These are phyloP conservation scores for Periphyllus acericola DNA, from an alignment of 2,888 invertebrate genomes.

Conservation along the genomic window DNA sequence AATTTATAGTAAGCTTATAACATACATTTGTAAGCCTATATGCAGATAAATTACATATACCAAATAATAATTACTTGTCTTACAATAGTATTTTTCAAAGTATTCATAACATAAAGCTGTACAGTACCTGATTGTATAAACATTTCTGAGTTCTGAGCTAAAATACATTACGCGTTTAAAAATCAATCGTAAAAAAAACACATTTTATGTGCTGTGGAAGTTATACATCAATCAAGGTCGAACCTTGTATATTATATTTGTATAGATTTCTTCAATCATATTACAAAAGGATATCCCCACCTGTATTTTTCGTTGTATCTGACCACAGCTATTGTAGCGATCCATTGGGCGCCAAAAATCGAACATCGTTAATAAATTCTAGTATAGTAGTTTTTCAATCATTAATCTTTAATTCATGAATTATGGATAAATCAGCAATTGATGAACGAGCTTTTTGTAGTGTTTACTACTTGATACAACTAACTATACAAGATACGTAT, in stretches of 20 bases:
- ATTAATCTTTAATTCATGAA: conserved; percentile 21
- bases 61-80: neutral
- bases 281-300: conserved; percentile 31
- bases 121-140: neutral
- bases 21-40: neutral
- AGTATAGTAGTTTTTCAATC: neutral
- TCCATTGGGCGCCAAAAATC: conserved; percentile 26
- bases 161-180: conserved; percentile 25
- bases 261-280: conserved; percentile 11
- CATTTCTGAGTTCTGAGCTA: neutral
- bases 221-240: conserved; percentile 49
- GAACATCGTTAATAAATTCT: neutral
- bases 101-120: neutral
- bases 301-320: neutral
- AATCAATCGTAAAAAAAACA: conserved; percentile 37
- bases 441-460: neutral
- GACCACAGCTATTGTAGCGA: neutral
- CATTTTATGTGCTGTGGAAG: conserved; percentile 12
- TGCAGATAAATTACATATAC: no score
- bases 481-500: neutral
- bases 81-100: neutral
- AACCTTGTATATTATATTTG: conserved; percentile 16
- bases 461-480: neutral
- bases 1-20: neutral
- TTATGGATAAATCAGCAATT: neutral